A percentile compares a stretch with the other conserved stretches of the same genome.
Evolutionary conservation across 2,888 invertebrate species (phyloP).

Genomic region (Sthenelais limicola): DNA sequence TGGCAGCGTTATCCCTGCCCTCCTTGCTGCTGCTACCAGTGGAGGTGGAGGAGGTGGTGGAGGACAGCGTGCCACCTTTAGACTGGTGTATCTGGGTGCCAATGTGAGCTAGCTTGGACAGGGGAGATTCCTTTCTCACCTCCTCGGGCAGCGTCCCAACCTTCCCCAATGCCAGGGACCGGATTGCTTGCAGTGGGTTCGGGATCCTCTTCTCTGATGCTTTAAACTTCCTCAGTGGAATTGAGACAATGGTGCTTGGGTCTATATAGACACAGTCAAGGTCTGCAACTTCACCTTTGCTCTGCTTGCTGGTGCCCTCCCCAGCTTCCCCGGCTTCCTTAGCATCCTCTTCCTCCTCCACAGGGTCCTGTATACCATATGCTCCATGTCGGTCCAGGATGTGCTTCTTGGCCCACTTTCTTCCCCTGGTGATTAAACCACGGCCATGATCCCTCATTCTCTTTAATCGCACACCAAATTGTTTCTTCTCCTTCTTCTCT

Average conservation of each 20-base stretch:
- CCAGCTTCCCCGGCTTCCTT: background rate
- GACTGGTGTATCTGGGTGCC: too few species aligned
- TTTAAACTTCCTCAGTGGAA: constrained; percentile 11
- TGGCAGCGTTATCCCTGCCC: too few species aligned
- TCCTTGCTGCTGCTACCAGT: too few species aligned
- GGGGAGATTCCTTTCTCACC: too few species aligned
- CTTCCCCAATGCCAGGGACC: too few species aligned
- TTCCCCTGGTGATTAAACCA: background rate
- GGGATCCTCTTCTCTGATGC: constrained; percentile 1
- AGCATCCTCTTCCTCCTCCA: constrained; percentile 9
- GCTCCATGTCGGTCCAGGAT: constrained; percentile 26
- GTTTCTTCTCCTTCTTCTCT: too few species aligned
- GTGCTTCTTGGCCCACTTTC: constrained; percentile 23
- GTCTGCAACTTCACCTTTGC: background rate
- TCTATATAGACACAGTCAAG: constrained; percentile 26
- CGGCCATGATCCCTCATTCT: background rate
- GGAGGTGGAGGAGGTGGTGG: too few species aligned
- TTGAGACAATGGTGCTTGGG: constrained; percentile 11
- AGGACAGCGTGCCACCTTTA: too few species aligned
- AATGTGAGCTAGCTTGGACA: too few species aligned
- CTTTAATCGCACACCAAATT: too few species aligned
- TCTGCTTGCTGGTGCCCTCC: background rate
- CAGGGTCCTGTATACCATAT: constrained; percentile 19
- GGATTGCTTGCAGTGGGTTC: too few species aligned
- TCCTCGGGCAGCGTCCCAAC: too few species aligned